Evolutionary conservation across 2,113 vertebrate genomes (phyloP).

Genomic region (Coracopsis vasa): DNA sequence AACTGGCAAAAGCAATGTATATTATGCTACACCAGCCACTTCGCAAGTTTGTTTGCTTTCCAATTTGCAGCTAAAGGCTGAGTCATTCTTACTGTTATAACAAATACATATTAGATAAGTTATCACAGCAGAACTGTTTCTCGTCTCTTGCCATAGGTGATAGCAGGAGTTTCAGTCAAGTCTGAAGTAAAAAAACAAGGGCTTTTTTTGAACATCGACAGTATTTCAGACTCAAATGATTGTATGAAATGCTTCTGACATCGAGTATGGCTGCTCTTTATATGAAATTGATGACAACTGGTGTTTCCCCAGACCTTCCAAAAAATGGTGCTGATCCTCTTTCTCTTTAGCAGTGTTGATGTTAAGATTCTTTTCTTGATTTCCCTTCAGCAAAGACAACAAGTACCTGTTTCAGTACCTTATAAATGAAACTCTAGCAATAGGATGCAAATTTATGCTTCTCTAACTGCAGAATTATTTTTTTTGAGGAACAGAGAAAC

Average conservation of each 20-base stretch:
- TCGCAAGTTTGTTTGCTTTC: background rate
- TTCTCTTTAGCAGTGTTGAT: background rate
- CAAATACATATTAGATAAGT: constrained; percentile 24
- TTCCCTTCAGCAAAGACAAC: background rate
- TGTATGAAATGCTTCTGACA: background rate
- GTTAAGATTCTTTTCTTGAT: background rate
- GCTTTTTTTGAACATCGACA: background rate
- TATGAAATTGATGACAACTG: background rate
- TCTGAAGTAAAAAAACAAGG: background rate
- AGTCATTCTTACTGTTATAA: constrained; percentile 44
- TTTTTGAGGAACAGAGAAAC: background rate
- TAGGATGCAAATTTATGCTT: background rate
- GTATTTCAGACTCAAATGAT: background rate
- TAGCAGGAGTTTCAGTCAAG: background rate
- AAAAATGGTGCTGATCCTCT: background rate
- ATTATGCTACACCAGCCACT: background rate
- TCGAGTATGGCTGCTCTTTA: background rate
- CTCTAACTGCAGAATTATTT: background rate
- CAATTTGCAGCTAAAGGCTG: background rate
- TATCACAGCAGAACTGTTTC: background rate
- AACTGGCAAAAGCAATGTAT: background rate
- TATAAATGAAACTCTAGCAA: background rate
- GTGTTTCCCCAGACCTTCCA: background rate
- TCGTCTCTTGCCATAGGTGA: background rate
- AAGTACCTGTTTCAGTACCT: background rate